phyloP scores from a whole-genome alignment of 2,113 vertebrate species.

The Marcusenius ussheri region DNA sequence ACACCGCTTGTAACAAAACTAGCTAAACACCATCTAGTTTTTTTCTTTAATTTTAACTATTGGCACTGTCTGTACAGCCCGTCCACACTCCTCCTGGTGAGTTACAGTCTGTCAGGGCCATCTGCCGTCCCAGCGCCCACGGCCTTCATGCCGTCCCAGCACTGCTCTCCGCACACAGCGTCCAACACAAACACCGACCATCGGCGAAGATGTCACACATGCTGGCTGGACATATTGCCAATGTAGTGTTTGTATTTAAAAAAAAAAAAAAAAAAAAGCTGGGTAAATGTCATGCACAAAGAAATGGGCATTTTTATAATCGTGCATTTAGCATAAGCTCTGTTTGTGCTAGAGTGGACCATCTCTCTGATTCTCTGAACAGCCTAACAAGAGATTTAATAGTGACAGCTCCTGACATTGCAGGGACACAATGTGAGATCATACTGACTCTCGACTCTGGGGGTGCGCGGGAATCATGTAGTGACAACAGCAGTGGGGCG shows the following conservation, averaged over 20 bases:
- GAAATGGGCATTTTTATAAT: slow-evolving; percentile 5
- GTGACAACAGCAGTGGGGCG: neutral
- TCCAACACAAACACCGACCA: slow-evolving; percentile 33
- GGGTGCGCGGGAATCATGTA: too few species aligned
- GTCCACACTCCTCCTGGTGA: slow-evolving; percentile 40
- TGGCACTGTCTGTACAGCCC: slow-evolving; percentile 40
- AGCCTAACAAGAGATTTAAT: neutral
- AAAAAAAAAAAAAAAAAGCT: neutral
- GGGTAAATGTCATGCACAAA: slow-evolving; percentile 16
- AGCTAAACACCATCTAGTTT: slow-evolving; percentile 33
- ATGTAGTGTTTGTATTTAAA: neutral
- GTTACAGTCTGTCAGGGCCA: slow-evolving; percentile 66
- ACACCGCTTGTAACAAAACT: slow-evolving; percentile 17
- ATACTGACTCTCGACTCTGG: neutral
- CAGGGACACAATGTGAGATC: neutral
- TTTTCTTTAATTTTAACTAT: neutral
- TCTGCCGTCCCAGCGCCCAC: slow-evolving; percentile 59
- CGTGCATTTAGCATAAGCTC: neutral
- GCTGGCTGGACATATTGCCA: neutral
- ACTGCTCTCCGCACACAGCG: slow-evolving; percentile 15
- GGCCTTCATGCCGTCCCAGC: slow-evolving; percentile 42
- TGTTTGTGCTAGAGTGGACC: neutral
- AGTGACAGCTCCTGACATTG: neutral
- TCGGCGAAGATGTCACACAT: neutral
- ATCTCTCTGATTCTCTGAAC: neutral